Conservation (phyloP, 2,888 invertebrate genomes). For the Hartigia nigra region DNA sequence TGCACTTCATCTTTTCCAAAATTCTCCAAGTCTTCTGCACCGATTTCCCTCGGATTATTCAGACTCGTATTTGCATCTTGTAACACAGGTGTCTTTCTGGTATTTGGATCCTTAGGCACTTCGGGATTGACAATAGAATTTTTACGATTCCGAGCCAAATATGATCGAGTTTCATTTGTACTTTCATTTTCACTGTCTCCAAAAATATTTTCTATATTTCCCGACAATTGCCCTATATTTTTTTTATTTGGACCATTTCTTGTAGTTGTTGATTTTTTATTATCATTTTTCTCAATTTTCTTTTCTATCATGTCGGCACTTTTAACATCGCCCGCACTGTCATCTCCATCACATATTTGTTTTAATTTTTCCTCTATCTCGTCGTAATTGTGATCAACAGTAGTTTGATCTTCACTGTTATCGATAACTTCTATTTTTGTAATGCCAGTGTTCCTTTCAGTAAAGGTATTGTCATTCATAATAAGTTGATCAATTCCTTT, state of each 20-base stretch:
- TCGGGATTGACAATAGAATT: neutral
- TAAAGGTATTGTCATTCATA: slow-evolving; percentile 14
- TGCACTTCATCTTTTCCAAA: slow-evolving; percentile 34
- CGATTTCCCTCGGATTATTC: slow-evolving; percentile 33
- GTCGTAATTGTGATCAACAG: slow-evolving; percentile 44
- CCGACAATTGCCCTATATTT: neutral
- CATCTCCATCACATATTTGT: slow-evolving; percentile 42
- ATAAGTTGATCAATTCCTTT: slow-evolving; percentile 31
- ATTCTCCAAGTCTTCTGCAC: slow-evolving; percentile 32
- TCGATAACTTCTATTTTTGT: slow-evolving; percentile 40
- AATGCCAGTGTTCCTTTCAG: neutral
- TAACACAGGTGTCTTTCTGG: neutral
- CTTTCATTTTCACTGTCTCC: neutral
- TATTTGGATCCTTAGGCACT: neutral
- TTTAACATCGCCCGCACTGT: neutral
- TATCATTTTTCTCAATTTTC: slow-evolving; percentile 1
- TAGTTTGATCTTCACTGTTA: slow-evolving; percentile 33
- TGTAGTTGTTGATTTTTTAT: slow-evolving; percentile 12
- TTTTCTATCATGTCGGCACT: neutral
- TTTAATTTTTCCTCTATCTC: slow-evolving; percentile 54
- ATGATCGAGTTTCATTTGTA: neutral
- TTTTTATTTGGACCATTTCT: slow-evolving; percentile 19
- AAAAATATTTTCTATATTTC: slow-evolving; percentile 19
- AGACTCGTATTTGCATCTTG: slow-evolving; percentile 31
- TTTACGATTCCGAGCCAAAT: slow-evolving; percentile 19